A percentile compares a stretch with the other conserved stretches of the same genome.
Evolutionary conservation across 2,888 invertebrate genomes (phyloP).

Genomic region (Drosophila mercatorum): DNA sequence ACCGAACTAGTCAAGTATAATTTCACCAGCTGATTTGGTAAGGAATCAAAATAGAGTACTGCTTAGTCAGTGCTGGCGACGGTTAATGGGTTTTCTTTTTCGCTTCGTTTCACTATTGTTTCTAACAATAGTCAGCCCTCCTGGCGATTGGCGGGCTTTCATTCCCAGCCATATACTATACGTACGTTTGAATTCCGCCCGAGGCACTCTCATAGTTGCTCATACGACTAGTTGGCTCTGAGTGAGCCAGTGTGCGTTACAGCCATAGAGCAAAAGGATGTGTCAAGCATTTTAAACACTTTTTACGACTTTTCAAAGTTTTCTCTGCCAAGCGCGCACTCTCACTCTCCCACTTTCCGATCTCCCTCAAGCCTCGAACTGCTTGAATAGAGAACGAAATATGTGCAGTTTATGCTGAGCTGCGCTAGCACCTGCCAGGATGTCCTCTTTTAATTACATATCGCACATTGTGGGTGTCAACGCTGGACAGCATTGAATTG

Average conservation of each 20-base stretch:
- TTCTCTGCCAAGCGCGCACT: slow-evolving; percentile 1
- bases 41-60: slow-evolving; percentile 12
- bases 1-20: not conserved
- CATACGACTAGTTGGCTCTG: slow-evolving; percentile 40
- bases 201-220: slow-evolving; percentile 26
- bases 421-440: not conserved
- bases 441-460: slow-evolving; percentile 53
- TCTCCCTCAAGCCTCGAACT: not conserved
- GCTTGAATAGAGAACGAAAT: slow-evolving; percentile 2
- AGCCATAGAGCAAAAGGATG: slow-evolving; percentile 31
- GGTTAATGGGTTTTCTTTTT: slow-evolving; percentile 1
- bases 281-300: slow-evolving; percentile 45
- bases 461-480: slow-evolving; percentile 14
- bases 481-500: slow-evolving; percentile 30
- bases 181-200: slow-evolving; percentile 9
- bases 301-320: slow-evolving; percentile 25
- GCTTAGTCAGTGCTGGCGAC: not conserved
- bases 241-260: slow-evolving; percentile 1
- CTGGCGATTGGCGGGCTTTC: slow-evolving; percentile 41
- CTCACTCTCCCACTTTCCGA: not conserved
- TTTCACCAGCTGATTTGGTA: not conserved
- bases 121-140: slow-evolving; percentile 28
- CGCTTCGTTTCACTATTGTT: slow-evolving; percentile 33
- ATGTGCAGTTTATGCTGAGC: slow-evolving; percentile 14
- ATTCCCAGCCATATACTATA: slow-evolving; percentile 25